Base-by-base conservation (phyloP, 2,113 vertebrate species). In the Glaucidium brasilianum region DNA sequence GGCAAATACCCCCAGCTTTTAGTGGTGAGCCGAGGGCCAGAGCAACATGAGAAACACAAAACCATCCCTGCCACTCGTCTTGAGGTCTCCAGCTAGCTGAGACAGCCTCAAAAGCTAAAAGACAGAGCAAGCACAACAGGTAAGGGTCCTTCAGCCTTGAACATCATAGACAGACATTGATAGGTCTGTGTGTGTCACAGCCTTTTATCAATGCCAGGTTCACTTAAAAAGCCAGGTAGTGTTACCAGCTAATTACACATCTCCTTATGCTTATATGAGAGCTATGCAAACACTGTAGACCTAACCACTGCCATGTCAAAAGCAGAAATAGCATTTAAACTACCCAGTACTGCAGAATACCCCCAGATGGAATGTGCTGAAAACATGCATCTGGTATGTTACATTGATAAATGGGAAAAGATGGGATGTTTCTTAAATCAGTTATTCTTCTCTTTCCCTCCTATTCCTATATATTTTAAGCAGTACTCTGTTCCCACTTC, bases 391-490 rank as follows among this genome's bases (percentile, higher is more conserved):
- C 34, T 47, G 17, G 22, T 39, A 34, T 7, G 15, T 43, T 76
- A 34, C 2, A 72, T 5, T 1, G 2, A 83, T 43, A 79, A 17
- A 71, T 6, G 4, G 41, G 37, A 86, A 64, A 66, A 52, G 4
- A 62, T 4, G 2, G 3, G 6, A 41, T 1, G 5, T 8, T 67
- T 58, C 52, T 50, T 5, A 58, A 90, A 55, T 26, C 0, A 59
- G 10, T 58, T 75, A 27, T 16, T 55, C 16, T 77, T 50, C 49
- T 21, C 21, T 35, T 26, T 79, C 60, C 41, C 76, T 53, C 41
- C 34, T 34, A 29, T 45, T 21, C 34, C 43, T 11, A 14, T 4
- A 3, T 26, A 72, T 56, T 68, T 71, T 37, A 68, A 41, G 41
- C 25, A 80, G 50, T 8, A 56, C 22, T 8, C 27, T 43, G 26